Percentiles rank a stretch among this genome's conserved stretches.
These are phyloP conservation scores for Heliopora coerulea DNA, from an alignment of 92 coral and sea anemone genomes.

Conservation along the genomic window DNA sequence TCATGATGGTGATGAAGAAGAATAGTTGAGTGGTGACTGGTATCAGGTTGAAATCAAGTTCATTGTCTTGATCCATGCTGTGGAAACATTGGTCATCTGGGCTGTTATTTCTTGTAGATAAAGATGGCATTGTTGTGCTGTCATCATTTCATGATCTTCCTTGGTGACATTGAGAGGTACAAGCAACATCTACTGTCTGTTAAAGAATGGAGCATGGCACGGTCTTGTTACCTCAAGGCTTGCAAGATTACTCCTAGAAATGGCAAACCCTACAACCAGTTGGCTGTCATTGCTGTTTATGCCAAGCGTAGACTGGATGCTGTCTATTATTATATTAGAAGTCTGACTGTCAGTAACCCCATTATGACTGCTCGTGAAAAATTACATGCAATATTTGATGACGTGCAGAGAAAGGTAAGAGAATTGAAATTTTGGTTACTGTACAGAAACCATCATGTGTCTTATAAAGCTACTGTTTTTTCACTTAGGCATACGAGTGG, in stretches of 20 bases:
- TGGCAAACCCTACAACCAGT: constrained; percentile 96
- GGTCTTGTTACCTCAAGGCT: constrained; percentile 87
- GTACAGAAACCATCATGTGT: background rate
- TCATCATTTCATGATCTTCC: constrained; percentile 81
- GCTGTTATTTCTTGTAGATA: constrained; percentile 50
- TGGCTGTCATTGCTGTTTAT: constrained; percentile 90
- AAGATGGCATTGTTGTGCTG: constrained; percentile 86
- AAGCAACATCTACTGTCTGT: constrained; percentile 65
- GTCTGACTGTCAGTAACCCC: constrained; percentile 81
- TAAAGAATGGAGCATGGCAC: constrained; percentile 75
- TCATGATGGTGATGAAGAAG: too few relatives aligned
- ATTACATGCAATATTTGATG: constrained; percentile 77
- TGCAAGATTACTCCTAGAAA: constrained; percentile 90
- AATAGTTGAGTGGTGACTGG: too few relatives aligned
- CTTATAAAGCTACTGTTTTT: background rate
- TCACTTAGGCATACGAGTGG: constrained; percentile 27
- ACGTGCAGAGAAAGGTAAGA: constrained; percentile 88
- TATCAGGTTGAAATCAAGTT: too few relatives aligned
- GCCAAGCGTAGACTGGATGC: constrained; percentile 97
- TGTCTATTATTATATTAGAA: constrained; percentile 81
- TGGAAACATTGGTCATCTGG: background rate
- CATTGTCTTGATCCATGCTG: too few relatives aligned
- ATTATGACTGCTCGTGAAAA: constrained; percentile 91
- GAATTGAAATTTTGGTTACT: background rate
- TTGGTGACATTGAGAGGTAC: constrained; percentile 93